Evolutionary conservation across 35 echinoderm and acorn worm genomes (phyloP).

Genomic region (Apostichopus californicus): DNA sequence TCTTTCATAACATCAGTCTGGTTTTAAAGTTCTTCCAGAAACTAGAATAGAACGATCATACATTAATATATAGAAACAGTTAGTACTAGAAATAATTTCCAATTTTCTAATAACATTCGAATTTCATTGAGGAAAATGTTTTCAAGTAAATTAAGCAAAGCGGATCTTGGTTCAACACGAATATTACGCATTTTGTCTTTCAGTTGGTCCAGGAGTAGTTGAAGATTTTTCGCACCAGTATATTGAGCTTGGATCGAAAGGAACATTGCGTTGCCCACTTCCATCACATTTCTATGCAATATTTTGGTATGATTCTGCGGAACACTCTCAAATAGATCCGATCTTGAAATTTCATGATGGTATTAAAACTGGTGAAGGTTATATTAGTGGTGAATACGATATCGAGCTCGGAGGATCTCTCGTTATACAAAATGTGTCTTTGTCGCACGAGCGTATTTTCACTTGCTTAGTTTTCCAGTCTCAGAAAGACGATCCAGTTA

Average conservation of each 20-base stretch:
- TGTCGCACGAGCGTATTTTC: neutral
- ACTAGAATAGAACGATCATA: too few species aligned
- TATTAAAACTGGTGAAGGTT: neutral
- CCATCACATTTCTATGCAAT: neutral
- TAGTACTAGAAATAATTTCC: too few species aligned
- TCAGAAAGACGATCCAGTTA: neutral
- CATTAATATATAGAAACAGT: too few species aligned
- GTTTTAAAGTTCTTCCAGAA: too few species aligned
- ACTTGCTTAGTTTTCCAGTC: neutral
- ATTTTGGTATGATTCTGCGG: conserved; percentile 19
- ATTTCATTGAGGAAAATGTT: too few species aligned
- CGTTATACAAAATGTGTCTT: neutral
- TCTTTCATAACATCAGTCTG: too few species aligned
- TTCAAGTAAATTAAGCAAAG: too few species aligned
- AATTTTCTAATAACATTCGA: too few species aligned
- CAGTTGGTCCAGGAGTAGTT: neutral
- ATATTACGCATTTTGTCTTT: neutral
- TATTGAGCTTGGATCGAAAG: neutral
- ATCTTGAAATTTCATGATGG: neutral
- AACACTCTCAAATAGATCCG: neutral
- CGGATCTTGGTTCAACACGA: too few species aligned
- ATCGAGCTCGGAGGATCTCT: neutral
- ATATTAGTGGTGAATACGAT: neutral
- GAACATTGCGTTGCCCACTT: neutral
- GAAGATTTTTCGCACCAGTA: neutral